A percentile compares a stretch with the other conserved stretches of the same genome.
Conservation (phyloP, 64 coral and sea anemone species). For the Catalaphyllia jardinei region DNA sequence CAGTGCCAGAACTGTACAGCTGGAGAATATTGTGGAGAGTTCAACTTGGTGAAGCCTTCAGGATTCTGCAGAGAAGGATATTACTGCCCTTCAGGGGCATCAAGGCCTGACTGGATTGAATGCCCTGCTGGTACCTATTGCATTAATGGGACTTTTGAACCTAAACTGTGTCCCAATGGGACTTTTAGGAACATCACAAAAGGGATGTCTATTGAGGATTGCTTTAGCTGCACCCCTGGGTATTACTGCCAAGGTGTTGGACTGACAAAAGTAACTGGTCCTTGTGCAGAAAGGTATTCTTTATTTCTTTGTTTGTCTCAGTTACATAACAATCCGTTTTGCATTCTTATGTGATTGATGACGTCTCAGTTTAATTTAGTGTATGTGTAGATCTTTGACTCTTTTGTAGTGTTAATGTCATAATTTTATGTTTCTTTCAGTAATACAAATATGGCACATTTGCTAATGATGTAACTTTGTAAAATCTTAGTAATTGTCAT, state of each 20-base stretch:
- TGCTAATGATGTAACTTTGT: no score
- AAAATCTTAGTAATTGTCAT: no score
- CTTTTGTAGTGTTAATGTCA: no score
- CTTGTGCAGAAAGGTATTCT: conserved; percentile 90
- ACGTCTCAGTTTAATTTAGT: no score
- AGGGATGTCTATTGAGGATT: conserved; percentile 67
- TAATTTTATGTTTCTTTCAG: no score
- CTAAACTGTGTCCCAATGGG: conserved; percentile 74
- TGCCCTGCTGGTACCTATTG: conserved; percentile 90
- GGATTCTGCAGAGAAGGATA: conserved; percentile 80
- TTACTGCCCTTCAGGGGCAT: conserved; percentile 81
- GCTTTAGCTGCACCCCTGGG: conserved; percentile 89
- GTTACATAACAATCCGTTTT: no score
- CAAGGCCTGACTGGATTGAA: conserved; percentile 68
- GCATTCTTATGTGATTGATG: no score
- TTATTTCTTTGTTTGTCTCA: neutral
- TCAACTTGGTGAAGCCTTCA: conserved; percentile 65
- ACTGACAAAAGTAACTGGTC: conserved; percentile 70
- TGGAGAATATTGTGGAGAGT: conserved; percentile 80
- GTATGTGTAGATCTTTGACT: no score
- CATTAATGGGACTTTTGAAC: conserved; percentile 59
- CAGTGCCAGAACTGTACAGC: conserved; percentile 93
- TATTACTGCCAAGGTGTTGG: conserved; percentile 89
- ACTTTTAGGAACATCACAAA: conserved; percentile 79
- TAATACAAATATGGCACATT: no score